Percentiles rank a stretch among this genome's conserved stretches.
Evolutionary conservation across 30 jellyfish, hydroid and myxozoan genomes (phyloP).

Genomic region (Hydractinia symbiolongicarpus): DNA sequence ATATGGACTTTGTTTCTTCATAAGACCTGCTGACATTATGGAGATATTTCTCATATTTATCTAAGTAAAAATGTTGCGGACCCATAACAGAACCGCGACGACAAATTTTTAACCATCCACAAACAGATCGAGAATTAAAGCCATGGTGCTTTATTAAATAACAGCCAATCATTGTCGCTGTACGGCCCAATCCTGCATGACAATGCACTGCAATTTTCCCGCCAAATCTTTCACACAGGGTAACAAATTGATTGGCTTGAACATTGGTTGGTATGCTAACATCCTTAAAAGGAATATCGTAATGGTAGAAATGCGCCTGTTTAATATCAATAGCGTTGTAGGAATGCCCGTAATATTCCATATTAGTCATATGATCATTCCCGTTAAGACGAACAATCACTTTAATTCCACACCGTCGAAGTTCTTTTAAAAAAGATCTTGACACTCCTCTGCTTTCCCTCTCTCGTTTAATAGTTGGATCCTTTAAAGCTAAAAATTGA

Average conservation of each 20-base stretch:
- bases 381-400: constrained; percentile 57
- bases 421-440: constrained; percentile 35
- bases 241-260: constrained; percentile 53
- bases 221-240: constrained; percentile 42
- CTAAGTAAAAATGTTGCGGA: constrained; percentile 73
- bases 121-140: constrained; percentile 75
- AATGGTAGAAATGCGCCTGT: constrained; percentile 40
- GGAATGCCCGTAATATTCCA: constrained; percentile 51
- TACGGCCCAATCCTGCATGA: constrained; percentile 93
- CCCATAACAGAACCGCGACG: constrained; percentile 95
- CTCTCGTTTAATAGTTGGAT: constrained; percentile 50
- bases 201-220: constrained; percentile 75
- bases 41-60: constrained; percentile 29
- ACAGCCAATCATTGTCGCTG: constrained; percentile 89
- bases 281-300: constrained; percentile 67
- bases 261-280: constrained; percentile 58
- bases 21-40: neutral
- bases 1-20: neutral
- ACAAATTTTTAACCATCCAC: constrained; percentile 84
- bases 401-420: constrained; percentile 41
- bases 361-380: constrained; percentile 35
- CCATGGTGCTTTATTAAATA: constrained; percentile 44
- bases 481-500: constrained; percentile 66
- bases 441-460: constrained; percentile 30
- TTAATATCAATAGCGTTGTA: constrained; percentile 50